A percentile compares a stretch with the other conserved stretches of the same genome.
phyloP scores from a whole-genome alignment of 2,888 invertebrate genomes.

The Protula sp. region DNA sequence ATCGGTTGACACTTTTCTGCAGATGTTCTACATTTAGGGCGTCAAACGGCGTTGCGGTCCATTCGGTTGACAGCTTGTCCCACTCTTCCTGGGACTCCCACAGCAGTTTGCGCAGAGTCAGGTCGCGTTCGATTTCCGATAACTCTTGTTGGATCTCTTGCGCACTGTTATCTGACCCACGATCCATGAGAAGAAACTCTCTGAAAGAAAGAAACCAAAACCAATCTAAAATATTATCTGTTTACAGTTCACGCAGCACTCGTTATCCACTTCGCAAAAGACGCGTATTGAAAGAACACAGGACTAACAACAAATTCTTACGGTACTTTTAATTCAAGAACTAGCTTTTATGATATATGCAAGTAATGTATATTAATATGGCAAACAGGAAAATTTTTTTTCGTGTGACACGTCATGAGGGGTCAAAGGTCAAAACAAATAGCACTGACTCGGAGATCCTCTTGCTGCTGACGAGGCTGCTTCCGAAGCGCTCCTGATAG shows the following conservation, averaged over 20 bases:
- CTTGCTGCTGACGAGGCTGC: slow-evolving; percentile 42
- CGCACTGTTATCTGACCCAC: slow-evolving; percentile 36
- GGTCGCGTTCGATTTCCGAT: slow-evolving; percentile 50
- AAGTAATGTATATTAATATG: too few species aligned
- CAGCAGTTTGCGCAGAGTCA: slow-evolving; percentile 46
- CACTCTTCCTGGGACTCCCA: slow-evolving; percentile 53
- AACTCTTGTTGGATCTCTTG: slow-evolving; percentile 48
- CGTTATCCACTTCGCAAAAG: too few species aligned
- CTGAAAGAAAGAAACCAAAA: slow-evolving; percentile 22
- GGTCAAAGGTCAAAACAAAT: too few species aligned
- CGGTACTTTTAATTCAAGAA: too few species aligned
- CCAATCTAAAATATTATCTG: too few species aligned
- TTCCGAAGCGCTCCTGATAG: slow-evolving; percentile 53
- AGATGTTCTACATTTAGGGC: slow-evolving; percentile 46
- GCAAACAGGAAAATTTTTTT: too few species aligned
- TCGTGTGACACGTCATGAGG: too few species aligned
- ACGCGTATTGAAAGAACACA: too few species aligned
- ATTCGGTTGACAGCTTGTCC: slow-evolving; percentile 46
- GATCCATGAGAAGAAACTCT: slow-evolving; percentile 34
- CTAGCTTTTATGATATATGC: too few species aligned
- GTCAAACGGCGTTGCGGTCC: slow-evolving; percentile 48
- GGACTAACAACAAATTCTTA: too few species aligned
- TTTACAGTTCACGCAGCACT: too few species aligned
- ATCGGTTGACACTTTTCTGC: slow-evolving; percentile 52
- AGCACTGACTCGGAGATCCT: slow-evolving; percentile 23